Percentiles rank a stretch among this genome's conserved stretches.
Evolutionary conservation across 2,888 invertebrate genomes (phyloP).

Genomic region (Stenurella melanura): DNA sequence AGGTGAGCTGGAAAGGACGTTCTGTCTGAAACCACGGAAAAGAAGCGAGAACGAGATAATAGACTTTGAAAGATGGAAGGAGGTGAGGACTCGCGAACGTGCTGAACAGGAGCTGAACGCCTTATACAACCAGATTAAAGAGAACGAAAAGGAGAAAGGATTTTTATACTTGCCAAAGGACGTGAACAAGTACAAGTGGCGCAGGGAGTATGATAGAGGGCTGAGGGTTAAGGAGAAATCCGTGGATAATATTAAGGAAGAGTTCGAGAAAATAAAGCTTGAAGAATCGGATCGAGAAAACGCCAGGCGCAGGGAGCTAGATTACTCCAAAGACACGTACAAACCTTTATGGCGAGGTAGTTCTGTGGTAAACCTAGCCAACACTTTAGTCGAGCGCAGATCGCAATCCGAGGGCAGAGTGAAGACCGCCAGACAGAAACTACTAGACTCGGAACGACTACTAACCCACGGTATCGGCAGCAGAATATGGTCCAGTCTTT

Average conservation of each 20-base stretch:
- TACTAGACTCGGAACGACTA: slow-evolving; percentile 66
- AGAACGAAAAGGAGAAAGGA: slow-evolving; percentile 88
- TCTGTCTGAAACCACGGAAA: slow-evolving; percentile 83
- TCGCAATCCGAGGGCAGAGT: slow-evolving; percentile 72
- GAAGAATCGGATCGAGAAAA: slow-evolving; percentile 74
- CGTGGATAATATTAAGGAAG: slow-evolving; percentile 88
- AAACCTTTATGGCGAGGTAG: slow-evolving; percentile 90
- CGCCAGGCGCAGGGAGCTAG: slow-evolving; percentile 71
- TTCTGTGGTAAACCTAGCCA: slow-evolving; percentile 87
- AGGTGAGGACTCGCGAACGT: slow-evolving; percentile 84
- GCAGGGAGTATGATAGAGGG: slow-evolving; percentile 83
- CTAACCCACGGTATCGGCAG: slow-evolving; percentile 80
- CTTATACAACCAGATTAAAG: slow-evolving; percentile 84
- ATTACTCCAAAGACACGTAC: slow-evolving; percentile 80
- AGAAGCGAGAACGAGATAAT: slow-evolving; percentile 86
- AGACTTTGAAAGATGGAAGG: slow-evolving; percentile 91
- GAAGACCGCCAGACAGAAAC: slow-evolving; percentile 57
- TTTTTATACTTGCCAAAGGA: slow-evolving; percentile 88
- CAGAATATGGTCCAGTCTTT: slow-evolving; percentile 88
- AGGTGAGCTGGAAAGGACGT: slow-evolving; percentile 86
- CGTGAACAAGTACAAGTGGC: slow-evolving; percentile 85
- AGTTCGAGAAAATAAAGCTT: slow-evolving; percentile 80
- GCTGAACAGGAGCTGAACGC: slow-evolving; percentile 88
- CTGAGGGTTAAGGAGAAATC: slow-evolving; percentile 89
- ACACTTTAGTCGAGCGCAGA: slow-evolving; percentile 80